Evolutionary conservation across 2,113 vertebrate genomes (phyloP).

Genomic region (Epinephelus cyanopodus): DNA sequence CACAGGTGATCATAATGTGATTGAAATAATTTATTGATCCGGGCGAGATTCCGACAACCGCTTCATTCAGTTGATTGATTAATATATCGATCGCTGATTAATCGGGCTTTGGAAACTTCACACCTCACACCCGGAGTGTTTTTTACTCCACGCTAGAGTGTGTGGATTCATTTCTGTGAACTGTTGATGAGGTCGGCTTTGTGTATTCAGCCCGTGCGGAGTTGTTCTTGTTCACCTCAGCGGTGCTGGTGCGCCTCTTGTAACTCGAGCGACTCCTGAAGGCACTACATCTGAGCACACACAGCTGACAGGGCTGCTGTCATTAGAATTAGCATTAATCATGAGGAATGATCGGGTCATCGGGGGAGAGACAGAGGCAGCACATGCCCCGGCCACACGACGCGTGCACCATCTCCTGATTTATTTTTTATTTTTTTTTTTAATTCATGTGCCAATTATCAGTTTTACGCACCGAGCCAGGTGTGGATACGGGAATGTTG

Average conservation of each 20-base stretch:
- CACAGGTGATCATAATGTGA: not conserved
- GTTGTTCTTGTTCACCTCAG: slow-evolving; percentile 73
- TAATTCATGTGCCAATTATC: not conserved
- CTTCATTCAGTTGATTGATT: slow-evolving; percentile 37
- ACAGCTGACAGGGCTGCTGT: slow-evolving; percentile 80
- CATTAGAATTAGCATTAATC: slow-evolving; percentile 82
- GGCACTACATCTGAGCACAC: slow-evolving; percentile 73
- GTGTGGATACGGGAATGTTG: slow-evolving; percentile 35
- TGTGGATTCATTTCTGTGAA: slow-evolving; percentile 47
- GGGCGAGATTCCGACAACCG: slow-evolving; percentile 30
- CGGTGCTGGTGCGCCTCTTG: slow-evolving; percentile 77
- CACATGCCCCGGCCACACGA: not conserved
- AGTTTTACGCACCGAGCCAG: slow-evolving; percentile 22
- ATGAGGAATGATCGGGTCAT: slow-evolving; percentile 72
- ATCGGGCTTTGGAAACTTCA: not conserved
- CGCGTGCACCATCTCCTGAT: not conserved
- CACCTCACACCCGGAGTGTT: not conserved
- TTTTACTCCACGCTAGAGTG: not conserved
- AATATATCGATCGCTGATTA: not conserved
- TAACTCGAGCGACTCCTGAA: slow-evolving; percentile 85
- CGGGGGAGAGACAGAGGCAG: slow-evolving; percentile 1
- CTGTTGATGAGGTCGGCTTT: slow-evolving; percentile 77
- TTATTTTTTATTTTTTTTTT: too few species aligned
- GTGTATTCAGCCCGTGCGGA: slow-evolving; percentile 68
- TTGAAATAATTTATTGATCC: slow-evolving; percentile 28